Conservation (phyloP, 2,113 vertebrate genomes). For the Gadus macrocephalus region DNA sequence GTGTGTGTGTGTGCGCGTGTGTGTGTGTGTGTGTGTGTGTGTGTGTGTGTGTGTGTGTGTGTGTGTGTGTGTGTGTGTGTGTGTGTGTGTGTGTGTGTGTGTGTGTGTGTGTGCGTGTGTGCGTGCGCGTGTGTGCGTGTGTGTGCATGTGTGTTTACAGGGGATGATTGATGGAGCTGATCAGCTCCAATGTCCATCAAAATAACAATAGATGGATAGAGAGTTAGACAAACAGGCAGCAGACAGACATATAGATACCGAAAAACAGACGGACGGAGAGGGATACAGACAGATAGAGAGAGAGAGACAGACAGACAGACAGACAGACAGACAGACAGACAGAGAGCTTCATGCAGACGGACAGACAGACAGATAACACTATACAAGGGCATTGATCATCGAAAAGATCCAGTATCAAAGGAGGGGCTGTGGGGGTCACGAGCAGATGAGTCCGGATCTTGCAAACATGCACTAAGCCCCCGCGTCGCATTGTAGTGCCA, state of each 20-base stretch:
- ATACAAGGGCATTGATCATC: conserved; percentile 3
- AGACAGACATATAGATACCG: too few relatives aligned
- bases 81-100: not conserved
- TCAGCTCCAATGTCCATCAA: too few relatives aligned
- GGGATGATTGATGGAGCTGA: not conserved
- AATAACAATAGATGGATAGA: not conserved
- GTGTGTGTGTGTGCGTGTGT: not conserved
- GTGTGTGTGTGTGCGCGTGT: conserved; percentile 1
- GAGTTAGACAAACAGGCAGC: not conserved
- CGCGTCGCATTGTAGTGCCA: conserved; percentile 57
- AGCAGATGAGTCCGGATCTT: conserved; percentile 57
- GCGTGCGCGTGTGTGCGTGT: not conserved
- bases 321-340: too few relatives aligned
- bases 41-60: not conserved
- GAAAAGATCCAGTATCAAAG: conserved; percentile 42
- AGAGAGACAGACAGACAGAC: not conserved
- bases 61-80: not conserved
- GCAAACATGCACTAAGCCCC: conserved; percentile 63
- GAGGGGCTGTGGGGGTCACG: conserved; percentile 42
- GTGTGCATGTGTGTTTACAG: not conserved
- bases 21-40: not conserved
- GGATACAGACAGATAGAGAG: too few relatives aligned
- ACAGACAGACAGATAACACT: not conserved
- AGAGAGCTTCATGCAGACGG: not conserved
- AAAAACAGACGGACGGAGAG: too few relatives aligned